Percentiles rank a stretch among this genome's conserved stretches.
phyloP scores from a whole-genome alignment of 2,888 invertebrate genomes.

The Aspidiotus rigidus region DNA sequence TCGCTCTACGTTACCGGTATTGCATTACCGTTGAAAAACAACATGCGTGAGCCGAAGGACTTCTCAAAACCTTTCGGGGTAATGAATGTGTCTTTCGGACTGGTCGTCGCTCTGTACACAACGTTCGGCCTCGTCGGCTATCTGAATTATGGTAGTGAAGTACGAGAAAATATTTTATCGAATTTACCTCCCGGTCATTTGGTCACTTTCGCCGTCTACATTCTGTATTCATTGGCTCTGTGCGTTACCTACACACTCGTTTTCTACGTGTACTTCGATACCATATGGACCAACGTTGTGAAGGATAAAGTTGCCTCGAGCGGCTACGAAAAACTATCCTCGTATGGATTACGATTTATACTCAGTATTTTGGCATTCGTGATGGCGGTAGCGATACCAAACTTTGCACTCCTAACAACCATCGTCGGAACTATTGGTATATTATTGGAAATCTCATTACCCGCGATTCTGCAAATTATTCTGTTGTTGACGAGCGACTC shows the following conservation, averaged over 20 bases:
- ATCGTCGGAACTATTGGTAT: constrained; percentile 7
- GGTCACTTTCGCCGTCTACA: not conserved
- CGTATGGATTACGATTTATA: not conserved
- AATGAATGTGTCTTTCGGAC: not conserved
- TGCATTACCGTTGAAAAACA: constrained; percentile 16
- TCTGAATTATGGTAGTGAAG: constrained; percentile 3
- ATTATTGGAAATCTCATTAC: constrained; percentile 16
- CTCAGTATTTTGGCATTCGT: not conserved
- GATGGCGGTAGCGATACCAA: constrained; percentile 1
- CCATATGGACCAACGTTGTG: not conserved
- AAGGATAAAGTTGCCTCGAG: not conserved
- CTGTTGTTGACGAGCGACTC: not conserved
- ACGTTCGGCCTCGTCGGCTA: constrained; percentile 8
- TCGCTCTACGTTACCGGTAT: constrained; percentile 3
- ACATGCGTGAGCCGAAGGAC: constrained; percentile 6
- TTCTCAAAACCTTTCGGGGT: constrained; percentile 4
- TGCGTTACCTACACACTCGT: constrained; percentile 2
- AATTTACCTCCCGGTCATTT: constrained; percentile 54
- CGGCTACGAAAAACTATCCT: not conserved
- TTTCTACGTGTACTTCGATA: constrained; percentile 7
- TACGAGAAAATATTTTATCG: constrained; percentile 43
- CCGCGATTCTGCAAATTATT: constrained; percentile 13
- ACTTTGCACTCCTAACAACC: constrained; percentile 6
- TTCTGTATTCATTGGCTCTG: constrained; percentile 8
- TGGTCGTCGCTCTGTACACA: not conserved